These are phyloP conservation scores for Frankliniella intonsa DNA, from an alignment of 2,888 invertebrate genomes.

Conservation along the genomic window DNA sequence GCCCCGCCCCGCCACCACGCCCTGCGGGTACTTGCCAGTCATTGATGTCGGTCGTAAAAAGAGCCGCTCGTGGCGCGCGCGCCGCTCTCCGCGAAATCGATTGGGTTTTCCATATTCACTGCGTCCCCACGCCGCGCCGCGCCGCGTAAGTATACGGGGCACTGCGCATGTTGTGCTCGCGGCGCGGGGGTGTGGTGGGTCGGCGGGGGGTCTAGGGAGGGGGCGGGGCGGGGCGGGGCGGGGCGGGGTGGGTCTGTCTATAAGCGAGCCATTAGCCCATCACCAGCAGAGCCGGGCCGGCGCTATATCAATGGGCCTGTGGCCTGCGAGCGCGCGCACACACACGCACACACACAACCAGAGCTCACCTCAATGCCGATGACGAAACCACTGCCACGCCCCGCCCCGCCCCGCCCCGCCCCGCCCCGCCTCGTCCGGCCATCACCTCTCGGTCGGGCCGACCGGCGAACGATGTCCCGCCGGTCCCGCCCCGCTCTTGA, in stretches of 20 bases:
- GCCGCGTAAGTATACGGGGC: too few species aligned
- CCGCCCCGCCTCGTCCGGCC: not conserved
- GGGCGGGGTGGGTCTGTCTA: not conserved
- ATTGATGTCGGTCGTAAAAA: too few species aligned
- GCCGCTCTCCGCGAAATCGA: too few species aligned
- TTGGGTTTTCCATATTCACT: too few species aligned
- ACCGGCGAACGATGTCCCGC: not conserved
- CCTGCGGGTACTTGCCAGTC: too few species aligned
- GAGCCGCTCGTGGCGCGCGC: too few species aligned
- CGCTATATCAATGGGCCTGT: constrained; percentile 3
- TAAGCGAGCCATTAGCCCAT: constrained; percentile 21
- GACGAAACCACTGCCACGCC: not conserved
- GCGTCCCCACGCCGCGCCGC: too few species aligned
- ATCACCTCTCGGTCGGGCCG: not conserved
- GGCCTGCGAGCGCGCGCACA: not conserved
- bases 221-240: not conserved
- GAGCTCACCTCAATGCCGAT: not conserved
- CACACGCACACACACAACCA: not conserved
- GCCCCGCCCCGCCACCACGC: too few species aligned
- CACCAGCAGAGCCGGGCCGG: not conserved
- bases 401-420: not conserved
- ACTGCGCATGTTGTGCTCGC: too few species aligned
- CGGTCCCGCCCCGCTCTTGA: not conserved
- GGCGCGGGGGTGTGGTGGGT: not conserved
- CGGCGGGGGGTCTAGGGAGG: not conserved